Conservation (phyloP, 2,888 invertebrate species). For the Xanthia icteritia region DNA sequence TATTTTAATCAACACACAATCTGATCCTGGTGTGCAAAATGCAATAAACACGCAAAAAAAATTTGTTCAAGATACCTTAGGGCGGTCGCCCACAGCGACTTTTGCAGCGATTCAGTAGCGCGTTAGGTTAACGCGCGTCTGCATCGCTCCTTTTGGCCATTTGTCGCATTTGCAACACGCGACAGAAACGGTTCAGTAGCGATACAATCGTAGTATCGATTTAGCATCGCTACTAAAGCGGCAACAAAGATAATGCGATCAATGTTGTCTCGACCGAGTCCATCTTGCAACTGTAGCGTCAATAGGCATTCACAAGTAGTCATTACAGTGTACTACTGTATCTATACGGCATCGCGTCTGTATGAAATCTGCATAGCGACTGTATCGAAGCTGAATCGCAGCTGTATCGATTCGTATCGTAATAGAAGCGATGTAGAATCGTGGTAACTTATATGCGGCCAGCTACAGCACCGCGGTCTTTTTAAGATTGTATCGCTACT, state of each 20-base stretch:
- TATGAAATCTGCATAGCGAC: not conserved
- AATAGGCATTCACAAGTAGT: not conserved
- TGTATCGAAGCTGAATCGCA: not conserved
- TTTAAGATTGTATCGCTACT: not conserved
- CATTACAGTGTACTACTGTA: too few species aligned
- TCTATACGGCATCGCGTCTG: not conserved
- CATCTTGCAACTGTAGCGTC: not conserved
- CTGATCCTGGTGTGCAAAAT: not conserved
- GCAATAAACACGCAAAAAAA: not conserved
- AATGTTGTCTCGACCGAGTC: not conserved
- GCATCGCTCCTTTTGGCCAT: not conserved
- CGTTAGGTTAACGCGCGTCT: not conserved
- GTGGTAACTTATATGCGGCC: not conserved
- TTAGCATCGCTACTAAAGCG: not conserved
- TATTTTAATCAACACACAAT: not conserved
- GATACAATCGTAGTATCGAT: not conserved
- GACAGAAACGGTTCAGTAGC: not conserved
- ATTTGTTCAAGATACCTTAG: too few species aligned
- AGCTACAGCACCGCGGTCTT: not conserved
- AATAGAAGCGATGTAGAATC: not conserved
- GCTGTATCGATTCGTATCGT: not conserved
- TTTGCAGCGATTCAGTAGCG: not conserved
- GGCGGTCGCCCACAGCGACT: too few species aligned
- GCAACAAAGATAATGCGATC: not conserved
- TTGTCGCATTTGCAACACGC: not conserved